A percentile compares a stretch with the other conserved stretches of the same genome.
phyloP scores from a whole-genome alignment of 1,140 invertebrate genomes.

The Drosophila nebulosa region DNA sequence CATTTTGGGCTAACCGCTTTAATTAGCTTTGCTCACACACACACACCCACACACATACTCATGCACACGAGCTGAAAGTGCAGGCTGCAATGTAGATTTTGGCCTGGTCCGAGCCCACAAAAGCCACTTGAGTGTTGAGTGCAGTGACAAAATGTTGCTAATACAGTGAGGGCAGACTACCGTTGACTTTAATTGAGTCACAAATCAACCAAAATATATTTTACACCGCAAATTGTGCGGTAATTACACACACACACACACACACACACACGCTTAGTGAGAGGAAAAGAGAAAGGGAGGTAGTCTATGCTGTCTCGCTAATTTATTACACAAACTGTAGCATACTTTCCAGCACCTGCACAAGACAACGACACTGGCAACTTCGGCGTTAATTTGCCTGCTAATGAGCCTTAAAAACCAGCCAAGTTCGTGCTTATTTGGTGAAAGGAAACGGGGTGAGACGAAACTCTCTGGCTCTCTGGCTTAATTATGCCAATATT shows the following conservation, averaged over 20 bases:
- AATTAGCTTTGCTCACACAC: constrained; percentile 57
- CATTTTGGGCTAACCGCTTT: constrained; percentile 74
- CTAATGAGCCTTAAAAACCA: constrained; percentile 70
- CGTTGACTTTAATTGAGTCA: constrained; percentile 78
- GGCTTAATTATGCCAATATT: constrained; percentile 69
- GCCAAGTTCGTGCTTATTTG: constrained; percentile 2
- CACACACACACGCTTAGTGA: background rate
- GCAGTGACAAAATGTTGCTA: constrained; percentile 47
- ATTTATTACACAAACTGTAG: constrained; percentile 66
- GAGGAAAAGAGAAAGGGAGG: background rate
- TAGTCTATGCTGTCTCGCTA: constrained; percentile 44
- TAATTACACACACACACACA: constrained; percentile 47
- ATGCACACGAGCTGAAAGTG: constrained; percentile 1
- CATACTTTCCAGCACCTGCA: constrained; percentile 66
- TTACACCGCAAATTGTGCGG: constrained; percentile 67
- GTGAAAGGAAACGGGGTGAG: background rate
- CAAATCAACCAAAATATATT: constrained; percentile 80
- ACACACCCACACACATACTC: constrained; percentile 9
- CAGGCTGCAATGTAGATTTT: constrained; percentile 53
- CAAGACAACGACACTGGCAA: constrained; percentile 37
- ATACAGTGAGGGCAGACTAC: constrained; percentile 54
- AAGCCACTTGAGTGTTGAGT: constrained; percentile 70
- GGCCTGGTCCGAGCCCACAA: constrained; percentile 54
- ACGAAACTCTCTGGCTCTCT: constrained; percentile 5
- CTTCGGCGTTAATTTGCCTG: constrained; percentile 67